These are phyloP conservation scores for Hestina assimilis DNA, from an alignment of 1,140 invertebrate species.

Conservation along the genomic window DNA sequence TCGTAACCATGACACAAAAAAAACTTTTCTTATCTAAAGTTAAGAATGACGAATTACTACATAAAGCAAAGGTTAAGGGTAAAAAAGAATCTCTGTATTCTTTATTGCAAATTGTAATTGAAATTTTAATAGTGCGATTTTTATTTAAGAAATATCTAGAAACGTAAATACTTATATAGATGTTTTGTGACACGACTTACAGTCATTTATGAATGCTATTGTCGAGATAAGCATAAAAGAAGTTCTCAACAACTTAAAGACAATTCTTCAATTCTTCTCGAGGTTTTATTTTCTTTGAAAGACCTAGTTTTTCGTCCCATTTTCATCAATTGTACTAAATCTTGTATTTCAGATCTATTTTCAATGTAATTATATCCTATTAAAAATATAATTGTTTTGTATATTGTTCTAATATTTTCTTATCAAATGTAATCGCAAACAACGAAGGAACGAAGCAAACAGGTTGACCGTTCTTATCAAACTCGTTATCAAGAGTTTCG, in stretches of 20 bases:
- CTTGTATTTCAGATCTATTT: not conserved
- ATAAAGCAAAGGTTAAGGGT: not conserved
- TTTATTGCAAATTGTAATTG: no score
- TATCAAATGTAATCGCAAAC: slow-evolving; percentile 18
- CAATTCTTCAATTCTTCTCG: no score
- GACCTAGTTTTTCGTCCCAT: not conserved
- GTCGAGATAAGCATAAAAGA: not conserved
- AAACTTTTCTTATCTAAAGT: not conserved
- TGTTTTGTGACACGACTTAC: no score
- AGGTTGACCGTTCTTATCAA: slow-evolving; percentile 35
- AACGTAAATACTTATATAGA: no score
- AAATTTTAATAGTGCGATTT: no score
- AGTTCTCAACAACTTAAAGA: no score
- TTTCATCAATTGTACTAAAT: not conserved
- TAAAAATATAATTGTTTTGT: not conserved
- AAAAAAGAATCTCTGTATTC: not conserved
- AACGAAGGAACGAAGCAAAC: slow-evolving; percentile 11
- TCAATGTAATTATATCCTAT: not conserved
- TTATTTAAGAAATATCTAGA: no score
- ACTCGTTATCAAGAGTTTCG: slow-evolving; percentile 27
- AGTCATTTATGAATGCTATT: no score
- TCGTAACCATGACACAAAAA: not conserved
- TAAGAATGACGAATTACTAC: not conserved
- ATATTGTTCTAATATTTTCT: slow-evolving; percentile 18
- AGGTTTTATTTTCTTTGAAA: no score